Percentiles rank a stretch among this genome's conserved stretches.
Conservation (phyloP, 2,797 vertebrate genomes). For the Clarias platycephalus region DNA sequence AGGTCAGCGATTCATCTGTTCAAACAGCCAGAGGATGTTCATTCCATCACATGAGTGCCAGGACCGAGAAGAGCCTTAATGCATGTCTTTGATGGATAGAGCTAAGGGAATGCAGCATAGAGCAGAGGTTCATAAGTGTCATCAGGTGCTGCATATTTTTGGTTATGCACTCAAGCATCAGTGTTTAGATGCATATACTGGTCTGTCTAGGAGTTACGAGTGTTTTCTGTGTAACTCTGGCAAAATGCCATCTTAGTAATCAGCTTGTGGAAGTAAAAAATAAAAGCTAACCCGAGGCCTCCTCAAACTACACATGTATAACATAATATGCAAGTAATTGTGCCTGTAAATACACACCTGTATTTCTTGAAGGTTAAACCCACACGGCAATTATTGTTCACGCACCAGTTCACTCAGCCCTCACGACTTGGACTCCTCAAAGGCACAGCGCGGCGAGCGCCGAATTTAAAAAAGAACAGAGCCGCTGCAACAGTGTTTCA, state of each 20-base stretch:
- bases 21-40: background rate
- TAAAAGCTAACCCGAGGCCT: background rate
- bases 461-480: background rate
- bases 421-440: background rate
- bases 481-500: background rate
- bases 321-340: background rate
- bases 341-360: background rate
- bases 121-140: background rate
- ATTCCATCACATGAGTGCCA: background rate
- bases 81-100: background rate
- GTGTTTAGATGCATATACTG: background rate
- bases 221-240: background rate
- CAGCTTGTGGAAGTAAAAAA: background rate
- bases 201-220: background rate
- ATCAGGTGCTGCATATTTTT: background rate
- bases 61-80: background rate
- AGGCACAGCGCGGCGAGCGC: background rate
- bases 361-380: slow-evolving; percentile 2
- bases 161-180: background rate
- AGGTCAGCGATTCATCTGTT: background rate
- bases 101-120: background rate
- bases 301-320: background rate
- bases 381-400: background rate
- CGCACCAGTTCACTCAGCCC: background rate
- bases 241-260: background rate